A percentile compares a stretch with the other conserved stretches of the same genome.
Conservation (phyloP, 2,113 vertebrate genomes). For the Boulengeromyrus knoepffleri region DNA sequence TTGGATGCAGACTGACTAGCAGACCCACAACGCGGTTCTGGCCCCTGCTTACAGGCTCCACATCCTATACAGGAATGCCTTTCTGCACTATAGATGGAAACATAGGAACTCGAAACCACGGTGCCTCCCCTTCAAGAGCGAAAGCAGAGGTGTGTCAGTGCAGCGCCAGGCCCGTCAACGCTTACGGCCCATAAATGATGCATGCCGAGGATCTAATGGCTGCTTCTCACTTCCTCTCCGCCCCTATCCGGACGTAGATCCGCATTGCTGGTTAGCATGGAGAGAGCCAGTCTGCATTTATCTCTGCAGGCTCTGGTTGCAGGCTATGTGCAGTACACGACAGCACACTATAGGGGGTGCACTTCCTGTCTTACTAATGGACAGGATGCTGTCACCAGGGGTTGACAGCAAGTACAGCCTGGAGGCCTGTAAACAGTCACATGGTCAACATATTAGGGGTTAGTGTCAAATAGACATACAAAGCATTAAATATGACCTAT, state of each 20-base stretch:
- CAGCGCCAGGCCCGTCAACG: not conserved
- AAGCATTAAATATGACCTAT: not conserved
- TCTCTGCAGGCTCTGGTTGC: not conserved
- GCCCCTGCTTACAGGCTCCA: not conserved
- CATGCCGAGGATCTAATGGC: not conserved
- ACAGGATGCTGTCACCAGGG: not conserved
- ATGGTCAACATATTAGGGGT: not conserved
- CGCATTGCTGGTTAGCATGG: not conserved
- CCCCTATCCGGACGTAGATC: not conserved
- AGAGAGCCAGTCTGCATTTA: not conserved
- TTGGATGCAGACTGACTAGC: not conserved
- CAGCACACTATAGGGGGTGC: not conserved
- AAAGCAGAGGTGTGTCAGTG: not conserved
- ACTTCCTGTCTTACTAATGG: not conserved
- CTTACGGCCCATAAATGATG: not conserved
- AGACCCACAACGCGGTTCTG: not conserved
- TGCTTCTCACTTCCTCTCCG: not conserved
- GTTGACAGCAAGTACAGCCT: not conserved
- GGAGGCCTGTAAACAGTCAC: slow-evolving; percentile 6
- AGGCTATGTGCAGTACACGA: not conserved
- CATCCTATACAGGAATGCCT: not conserved
- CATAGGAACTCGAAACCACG: not conserved
- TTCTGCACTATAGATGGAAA: not conserved
- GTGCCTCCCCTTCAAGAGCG: too few species aligned
- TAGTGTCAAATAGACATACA: not conserved